Percentiles rank a stretch among this genome's conserved stretches.
Conservation (phyloP, 2,113 vertebrate species). For the Benitochromis conjunctus region DNA sequence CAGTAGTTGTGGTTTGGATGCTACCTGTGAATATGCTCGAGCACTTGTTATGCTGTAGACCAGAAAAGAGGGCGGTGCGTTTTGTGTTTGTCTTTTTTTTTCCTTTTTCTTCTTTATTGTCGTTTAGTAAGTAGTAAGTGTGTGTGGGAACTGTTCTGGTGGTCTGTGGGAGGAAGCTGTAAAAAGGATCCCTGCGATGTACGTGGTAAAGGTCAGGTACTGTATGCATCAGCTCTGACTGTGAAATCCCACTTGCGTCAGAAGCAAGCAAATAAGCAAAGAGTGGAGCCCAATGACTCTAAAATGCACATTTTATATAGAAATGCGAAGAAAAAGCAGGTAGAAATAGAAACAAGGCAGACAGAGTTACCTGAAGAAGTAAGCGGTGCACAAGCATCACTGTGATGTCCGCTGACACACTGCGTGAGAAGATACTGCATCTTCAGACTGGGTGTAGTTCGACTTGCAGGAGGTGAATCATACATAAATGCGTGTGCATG, state of each 20-base stretch:
- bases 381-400: neutral
- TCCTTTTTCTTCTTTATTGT: neutral
- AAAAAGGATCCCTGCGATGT: slow-evolving; percentile 51
- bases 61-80: neutral
- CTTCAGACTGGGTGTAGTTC: neutral
- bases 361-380: neutral
- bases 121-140: slow-evolving; percentile 20
- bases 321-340: neutral
- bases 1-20: slow-evolving; percentile 26
- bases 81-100: neutral
- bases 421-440: neutral
- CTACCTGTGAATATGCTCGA: slow-evolving; percentile 9
- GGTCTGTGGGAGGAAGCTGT: slow-evolving; percentile 59
- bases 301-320: neutral
- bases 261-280: slow-evolving; percentile 28
- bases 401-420: neutral
- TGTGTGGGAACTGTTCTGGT: slow-evolving; percentile 47
- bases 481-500: neutral
- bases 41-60: neutral
- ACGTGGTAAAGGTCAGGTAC: slow-evolving; percentile 48
- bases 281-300: neutral
- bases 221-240: slow-evolving; percentile 37
- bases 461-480: neutral
- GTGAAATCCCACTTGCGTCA: slow-evolving; percentile 58
- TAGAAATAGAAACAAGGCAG: neutral